phyloP scores from a whole-genome alignment of 2,113 vertebrate genomes.

The Vicugna pacos region DNA sequence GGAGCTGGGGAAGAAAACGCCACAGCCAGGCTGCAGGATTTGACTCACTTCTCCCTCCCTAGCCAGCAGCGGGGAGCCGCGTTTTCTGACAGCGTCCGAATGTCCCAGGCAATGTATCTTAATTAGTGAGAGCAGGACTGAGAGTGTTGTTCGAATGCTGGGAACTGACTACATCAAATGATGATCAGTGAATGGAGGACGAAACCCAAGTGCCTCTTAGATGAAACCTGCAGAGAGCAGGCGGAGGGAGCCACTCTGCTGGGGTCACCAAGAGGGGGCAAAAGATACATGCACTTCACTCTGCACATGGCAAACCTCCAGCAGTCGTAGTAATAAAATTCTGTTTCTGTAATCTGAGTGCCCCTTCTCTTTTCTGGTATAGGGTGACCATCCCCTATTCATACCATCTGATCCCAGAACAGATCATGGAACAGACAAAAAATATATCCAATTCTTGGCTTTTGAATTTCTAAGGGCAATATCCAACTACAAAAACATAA shows the following conservation, averaged over 20 bases:
- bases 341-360: not conserved
- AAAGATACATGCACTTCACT: no score
- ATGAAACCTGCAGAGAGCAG: not conserved
- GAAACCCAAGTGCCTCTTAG: not conserved
- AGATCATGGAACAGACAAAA: not conserved
- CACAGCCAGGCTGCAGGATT: accelerated
- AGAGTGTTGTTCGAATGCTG: not conserved
- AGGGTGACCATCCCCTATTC: not conserved
- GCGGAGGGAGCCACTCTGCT: accelerated
- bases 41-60: not conserved
- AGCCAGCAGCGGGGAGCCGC: not conserved
- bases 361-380: not conserved
- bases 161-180: not conserved
- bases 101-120: not conserved
- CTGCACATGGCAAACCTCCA: not conserved
- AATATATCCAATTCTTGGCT: not conserved
- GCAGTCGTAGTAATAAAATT: not conserved
- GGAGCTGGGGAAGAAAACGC: not conserved
- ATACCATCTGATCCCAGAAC: not conserved
- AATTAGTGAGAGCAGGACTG: not conserved
- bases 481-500: not conserved
- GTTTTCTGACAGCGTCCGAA: not conserved
- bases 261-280: not conserved
- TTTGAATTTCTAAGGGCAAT: not conserved
- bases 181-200: not conserved